Conservation (phyloP, 2,113 vertebrate genomes). For the Furnarius figulus region DNA sequence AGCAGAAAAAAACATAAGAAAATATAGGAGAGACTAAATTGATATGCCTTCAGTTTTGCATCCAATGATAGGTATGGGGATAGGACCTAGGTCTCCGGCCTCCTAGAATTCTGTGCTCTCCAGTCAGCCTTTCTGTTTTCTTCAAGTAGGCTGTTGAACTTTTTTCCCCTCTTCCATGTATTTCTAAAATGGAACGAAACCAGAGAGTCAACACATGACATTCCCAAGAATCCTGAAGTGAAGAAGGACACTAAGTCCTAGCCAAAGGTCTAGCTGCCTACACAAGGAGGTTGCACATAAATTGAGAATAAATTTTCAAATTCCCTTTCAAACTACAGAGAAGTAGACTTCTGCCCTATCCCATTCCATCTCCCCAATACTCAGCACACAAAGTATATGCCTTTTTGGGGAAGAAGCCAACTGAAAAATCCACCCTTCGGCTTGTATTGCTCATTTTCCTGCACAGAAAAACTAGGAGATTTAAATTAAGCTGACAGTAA, state of each 20-base stretch:
- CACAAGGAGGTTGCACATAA: not conserved
- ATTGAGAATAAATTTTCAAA: not conserved
- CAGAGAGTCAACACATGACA: not conserved
- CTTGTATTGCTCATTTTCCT: not conserved
- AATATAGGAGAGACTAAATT: not conserved
- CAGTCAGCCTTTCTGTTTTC: not conserved
- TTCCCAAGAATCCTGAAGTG: not conserved
- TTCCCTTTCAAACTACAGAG: not conserved
- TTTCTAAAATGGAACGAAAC: slow-evolving; percentile 37
- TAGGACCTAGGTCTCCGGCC: not conserved
- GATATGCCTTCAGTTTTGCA: not conserved
- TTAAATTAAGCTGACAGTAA: not conserved
- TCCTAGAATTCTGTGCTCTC: not conserved
- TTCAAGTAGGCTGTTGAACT: not conserved
- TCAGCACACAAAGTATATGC: not conserved
- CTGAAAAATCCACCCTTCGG: not conserved
- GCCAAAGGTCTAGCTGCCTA: not conserved
- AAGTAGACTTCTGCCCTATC: not conserved
- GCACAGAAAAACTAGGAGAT: not conserved
- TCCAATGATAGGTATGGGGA: not conserved
- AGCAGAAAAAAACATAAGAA: not conserved
- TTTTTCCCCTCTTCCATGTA: not conserved
- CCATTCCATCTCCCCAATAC: not conserved
- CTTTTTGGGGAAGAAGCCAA: not conserved
- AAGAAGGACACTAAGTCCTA: not conserved